Evolutionary conservation across 2,113 vertebrate species (phyloP), one percentile per base, ranked within the genome.

Genomic region (Cottus gobio): DNA sequence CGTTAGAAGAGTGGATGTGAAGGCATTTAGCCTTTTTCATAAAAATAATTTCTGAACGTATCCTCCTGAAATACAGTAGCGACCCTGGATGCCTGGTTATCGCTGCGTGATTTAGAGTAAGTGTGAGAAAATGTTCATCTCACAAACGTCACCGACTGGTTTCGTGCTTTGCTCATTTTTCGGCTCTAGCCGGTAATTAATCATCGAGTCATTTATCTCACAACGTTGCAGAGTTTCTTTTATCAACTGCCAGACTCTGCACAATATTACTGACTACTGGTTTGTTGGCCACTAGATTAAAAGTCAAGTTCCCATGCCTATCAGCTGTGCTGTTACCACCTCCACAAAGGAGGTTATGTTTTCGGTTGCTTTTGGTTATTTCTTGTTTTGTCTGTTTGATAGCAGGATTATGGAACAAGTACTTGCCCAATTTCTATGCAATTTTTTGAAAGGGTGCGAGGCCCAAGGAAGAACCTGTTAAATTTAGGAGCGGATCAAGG

Each of bases 131-230:
- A 89, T 85, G 85, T 79, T 89, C 79, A 79, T 63, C 60, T 88
- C 83, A 79, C 77, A 83, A 86, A 90, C 48, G 72, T 81, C 77
- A 83, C 87, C 44, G 52, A 80, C 78, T 87, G 74, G 57, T 87
- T 92, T 83, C 79, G 66, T 87, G 84, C 85, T 87, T 77, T 90
- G 69, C 87, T 89, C 81, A 76, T 87, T 85, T 87, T 84, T 91
- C 65, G 65, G 87, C 93, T 84, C 18, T 37, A 89, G 89, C 87
- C 89, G 0, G 68, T 68, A 87, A 89, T 92, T 89, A 91, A 86
- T 93, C 91, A 93, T 88, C 71, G 22, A 74, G 87, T 90, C 79
- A 83, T 91, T 90, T 91, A 91, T 93, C 84, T 85, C 77, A 83
- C 69, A 63, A 42, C 70, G 77, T 62, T 81, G 84, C 77, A 54